Evolutionary conservation across 2,113 vertebrate genomes (phyloP).

Genomic region (Oriolus oriolus): DNA sequence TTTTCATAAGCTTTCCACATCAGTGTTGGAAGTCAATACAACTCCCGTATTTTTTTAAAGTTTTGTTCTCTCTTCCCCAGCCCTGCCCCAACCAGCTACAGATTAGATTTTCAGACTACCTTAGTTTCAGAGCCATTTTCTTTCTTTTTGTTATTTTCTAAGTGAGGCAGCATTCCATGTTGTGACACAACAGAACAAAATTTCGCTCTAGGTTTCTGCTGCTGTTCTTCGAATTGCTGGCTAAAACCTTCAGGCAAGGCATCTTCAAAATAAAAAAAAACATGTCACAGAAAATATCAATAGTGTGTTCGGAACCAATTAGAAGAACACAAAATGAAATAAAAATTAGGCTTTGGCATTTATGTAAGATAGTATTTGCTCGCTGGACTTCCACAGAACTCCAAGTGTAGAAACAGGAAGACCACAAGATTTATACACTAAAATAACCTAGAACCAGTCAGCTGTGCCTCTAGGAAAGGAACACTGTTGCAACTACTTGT

Average conservation of each 20-base stretch:
- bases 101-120: slow-evolving; percentile 60
- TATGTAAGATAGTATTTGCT: not conserved
- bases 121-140: slow-evolving; percentile 59
- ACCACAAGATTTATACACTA: not conserved
- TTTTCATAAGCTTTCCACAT: not conserved
- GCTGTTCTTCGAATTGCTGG: slow-evolving; percentile 92
- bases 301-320: not conserved
- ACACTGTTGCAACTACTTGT: fast-evolving
- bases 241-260: slow-evolving; percentile 94
- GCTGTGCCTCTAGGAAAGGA: not conserved
- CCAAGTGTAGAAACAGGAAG: not conserved
- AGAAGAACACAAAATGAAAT: not conserved
- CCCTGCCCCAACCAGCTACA: not conserved
- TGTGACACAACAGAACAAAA: slow-evolving; percentile 74
- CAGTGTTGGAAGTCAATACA: not conserved
- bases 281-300: not conserved
- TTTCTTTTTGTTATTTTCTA: slow-evolving; percentile 45
- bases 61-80: not conserved
- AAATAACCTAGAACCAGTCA: not conserved
- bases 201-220: slow-evolving; percentile 79
- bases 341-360: not conserved
- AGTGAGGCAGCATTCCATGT: not conserved
- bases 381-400: not conserved
- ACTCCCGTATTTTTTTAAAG: not conserved
- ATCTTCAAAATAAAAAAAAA: slow-evolving; percentile 70